Conservation (phyloP, 2,113 vertebrate species). For the Nesogale talazaci region DNA sequence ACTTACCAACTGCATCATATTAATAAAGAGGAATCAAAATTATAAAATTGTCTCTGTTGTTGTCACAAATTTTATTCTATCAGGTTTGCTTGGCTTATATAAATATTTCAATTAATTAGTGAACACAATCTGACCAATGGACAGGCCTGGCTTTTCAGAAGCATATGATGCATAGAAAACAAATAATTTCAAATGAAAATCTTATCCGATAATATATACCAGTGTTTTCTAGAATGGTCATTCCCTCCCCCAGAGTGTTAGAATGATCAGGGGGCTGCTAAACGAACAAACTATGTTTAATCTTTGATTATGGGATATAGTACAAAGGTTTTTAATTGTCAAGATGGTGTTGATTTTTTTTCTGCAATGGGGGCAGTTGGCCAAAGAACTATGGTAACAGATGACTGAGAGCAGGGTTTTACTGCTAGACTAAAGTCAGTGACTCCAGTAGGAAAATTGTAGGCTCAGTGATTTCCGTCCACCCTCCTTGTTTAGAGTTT, state of each 20-base stretch:
- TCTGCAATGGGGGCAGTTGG: no score
- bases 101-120: slow-evolving; percentile 14
- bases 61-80: background rate
- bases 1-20: no score
- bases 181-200: slow-evolving; percentile 19
- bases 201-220: background rate
- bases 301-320: no score
- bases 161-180: background rate
- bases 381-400: no score
- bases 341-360: no score
- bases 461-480: background rate
- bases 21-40: background rate
- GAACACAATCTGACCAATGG: background rate
- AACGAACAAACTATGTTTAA: no score
- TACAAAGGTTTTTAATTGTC: no score
- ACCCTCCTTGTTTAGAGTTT: background rate
- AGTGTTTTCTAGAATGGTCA: background rate
- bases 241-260: no score
- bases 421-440: no score
- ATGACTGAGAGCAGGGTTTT: no score
- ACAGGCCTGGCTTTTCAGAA: background rate
- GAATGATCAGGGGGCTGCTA: no score
- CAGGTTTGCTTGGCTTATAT: background rate
- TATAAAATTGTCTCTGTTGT: background rate
- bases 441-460: no score